Conservation (phyloP, 2,113 vertebrate species). For the Osmerus eperlanus region DNA sequence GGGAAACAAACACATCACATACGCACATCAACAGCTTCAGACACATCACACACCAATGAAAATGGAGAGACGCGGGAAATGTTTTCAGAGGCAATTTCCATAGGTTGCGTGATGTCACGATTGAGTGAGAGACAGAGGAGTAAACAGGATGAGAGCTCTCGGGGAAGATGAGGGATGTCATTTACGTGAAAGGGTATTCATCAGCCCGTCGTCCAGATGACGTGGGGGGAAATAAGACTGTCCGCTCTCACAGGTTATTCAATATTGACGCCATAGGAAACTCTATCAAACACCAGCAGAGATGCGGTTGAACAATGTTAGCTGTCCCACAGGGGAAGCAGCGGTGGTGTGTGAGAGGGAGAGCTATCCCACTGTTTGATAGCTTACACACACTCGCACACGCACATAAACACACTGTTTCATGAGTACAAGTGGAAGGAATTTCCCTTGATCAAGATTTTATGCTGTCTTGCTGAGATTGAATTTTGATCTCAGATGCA, state of each 20-base stretch:
- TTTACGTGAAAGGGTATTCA: slow-evolving; percentile 42
- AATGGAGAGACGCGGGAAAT: slow-evolving; percentile 22
- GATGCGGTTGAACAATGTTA: slow-evolving; percentile 24
- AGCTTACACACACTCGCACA: not conserved
- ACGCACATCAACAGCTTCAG: slow-evolving; percentile 18
- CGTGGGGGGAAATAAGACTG: slow-evolving; percentile 46
- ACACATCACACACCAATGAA: slow-evolving; percentile 15
- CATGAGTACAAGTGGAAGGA: not conserved
- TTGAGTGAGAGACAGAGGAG: slow-evolving; percentile 25
- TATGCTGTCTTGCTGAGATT: too few relatives aligned
- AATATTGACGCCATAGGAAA: slow-evolving; percentile 56
- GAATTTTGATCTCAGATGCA: too few relatives aligned
- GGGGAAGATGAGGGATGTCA: slow-evolving; percentile 25
- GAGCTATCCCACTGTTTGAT: slow-evolving; percentile 38
- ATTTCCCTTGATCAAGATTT: slow-evolving; percentile 2
- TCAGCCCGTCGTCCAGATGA: slow-evolving; percentile 44
- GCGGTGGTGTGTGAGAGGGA: slow-evolving; percentile 29
- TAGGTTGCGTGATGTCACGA: slow-evolving; percentile 21
- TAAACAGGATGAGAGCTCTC: slow-evolving; percentile 33
- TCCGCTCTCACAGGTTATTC: slow-evolving; percentile 32
- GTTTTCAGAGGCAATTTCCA: slow-evolving; percentile 18
- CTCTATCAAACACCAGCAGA: slow-evolving; percentile 48
- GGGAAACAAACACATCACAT: not conserved
- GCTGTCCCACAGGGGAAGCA: slow-evolving; percentile 34
- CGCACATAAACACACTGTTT: not conserved